Base-by-base conservation (phyloP, 1,140 invertebrate species). In the Geopemphigus sp. region DNA sequence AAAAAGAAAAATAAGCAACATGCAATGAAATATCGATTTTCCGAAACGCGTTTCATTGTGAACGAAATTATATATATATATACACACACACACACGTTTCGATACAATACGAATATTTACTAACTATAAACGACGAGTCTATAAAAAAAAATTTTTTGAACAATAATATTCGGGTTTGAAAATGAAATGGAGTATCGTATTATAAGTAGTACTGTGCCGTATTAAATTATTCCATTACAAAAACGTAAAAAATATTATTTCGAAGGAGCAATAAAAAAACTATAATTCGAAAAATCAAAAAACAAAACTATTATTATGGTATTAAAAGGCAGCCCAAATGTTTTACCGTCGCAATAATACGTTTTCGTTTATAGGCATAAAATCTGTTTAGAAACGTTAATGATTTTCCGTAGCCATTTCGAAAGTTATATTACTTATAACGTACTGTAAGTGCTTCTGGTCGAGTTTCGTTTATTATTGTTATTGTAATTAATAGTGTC, bases 1-100 rank as follows among this genome's bases (percentile, higher is more conserved):
- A 76, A 76, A 73, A 73, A 76, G 61, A 73, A 73, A 54, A 29
- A 66, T n/a, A 70, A 57, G 32, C 8, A 32, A 61, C 50, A 24
- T 56, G 73, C 56, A 39, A 76, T 76, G 56, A 76, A 76, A 76
- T 59, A 76, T 76, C 73, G 73, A 76, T 76, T 76, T 76, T 19
- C 47, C 22, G 15, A 76, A 76, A 76, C 73, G 73, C 45, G 57
- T 76, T 76, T 57, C 32, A 61, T 76, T 76, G 39, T 61, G 54
- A 76, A 61, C 39, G 59, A 19, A 74, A 39, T 39, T 39, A 39
- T 39, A 39, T 39, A n/a, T n/a, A n/a, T n/a, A n/a, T n/a, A n/a
- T n/a, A n/a, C n/a, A n/a, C n/a, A n/a, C n/a, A n/a, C n/a, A n/a
- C n/a, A 39, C 32, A 8, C 59, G 39, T 76, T 76, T 61, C 39